Conservation (phyloP, 2,888 invertebrate genomes). For the Thymelicus sylvestris region DNA sequence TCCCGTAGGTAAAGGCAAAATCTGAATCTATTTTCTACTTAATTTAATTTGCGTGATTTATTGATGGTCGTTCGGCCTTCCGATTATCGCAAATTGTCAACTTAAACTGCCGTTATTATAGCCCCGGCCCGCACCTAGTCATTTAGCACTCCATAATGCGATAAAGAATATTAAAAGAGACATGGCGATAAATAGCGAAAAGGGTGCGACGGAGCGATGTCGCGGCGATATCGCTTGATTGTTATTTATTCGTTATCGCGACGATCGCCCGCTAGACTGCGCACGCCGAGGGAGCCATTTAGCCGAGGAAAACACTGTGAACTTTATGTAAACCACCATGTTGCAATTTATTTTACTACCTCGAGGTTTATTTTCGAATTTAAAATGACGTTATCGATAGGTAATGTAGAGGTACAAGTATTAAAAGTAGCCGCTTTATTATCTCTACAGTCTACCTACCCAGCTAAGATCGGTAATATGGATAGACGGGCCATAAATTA, state of each 20-base stretch:
- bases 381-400: constrained; percentile 23
- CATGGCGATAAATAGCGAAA: constrained; percentile 44
- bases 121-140: constrained; percentile 25
- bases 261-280: constrained; percentile 59
- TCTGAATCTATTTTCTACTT: background rate
- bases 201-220: constrained; percentile 56
- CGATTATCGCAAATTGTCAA: constrained; percentile 39
- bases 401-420: background rate
- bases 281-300: constrained; percentile 51
- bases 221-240: constrained; percentile 68
- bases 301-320: constrained; percentile 40
- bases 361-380: constrained; percentile 27
- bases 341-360: constrained; percentile 34
- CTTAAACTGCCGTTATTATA: constrained; percentile 4
- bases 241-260: constrained; percentile 72
- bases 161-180: constrained; percentile 34
- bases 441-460: constrained; percentile 4
- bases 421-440: constrained; percentile 19
- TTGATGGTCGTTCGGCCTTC: too few species aligned
- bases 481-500: constrained; percentile 37
- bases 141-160: constrained; percentile 22
- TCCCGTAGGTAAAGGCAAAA: too few species aligned
- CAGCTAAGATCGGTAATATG: constrained; percentile 21
- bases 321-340: constrained; percentile 39
- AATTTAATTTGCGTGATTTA: background rate